Evolutionary conservation across 2,888 invertebrate genomes (phyloP), one percentile per base, ranked within the genome.

Genomic region (Gisinianus flammeolus): DNA sequence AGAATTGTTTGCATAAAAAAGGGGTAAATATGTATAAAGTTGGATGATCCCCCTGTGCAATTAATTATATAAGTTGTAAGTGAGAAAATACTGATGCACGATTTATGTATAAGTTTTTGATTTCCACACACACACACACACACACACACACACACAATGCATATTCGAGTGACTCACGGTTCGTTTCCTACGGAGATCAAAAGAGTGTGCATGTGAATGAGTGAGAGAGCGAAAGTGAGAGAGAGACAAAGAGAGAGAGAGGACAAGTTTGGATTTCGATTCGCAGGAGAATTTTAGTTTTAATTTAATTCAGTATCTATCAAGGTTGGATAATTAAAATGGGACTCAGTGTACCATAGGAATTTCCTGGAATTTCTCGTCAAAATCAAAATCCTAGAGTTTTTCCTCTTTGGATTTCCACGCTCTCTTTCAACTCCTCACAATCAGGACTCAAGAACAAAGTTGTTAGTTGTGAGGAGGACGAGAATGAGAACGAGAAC

Each of bases 301-400:
- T 71, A 73, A 73, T 73, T 73, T 73, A 73, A 73, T 73, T 73
- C 73, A 30, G 54, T 56, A 33, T 68, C 69, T 56, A 69, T 76
- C 76, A 68, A 76, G 75, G 56, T 72, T 72, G 80, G 81, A 76
- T 82, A 82, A 82, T 82, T 82, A 80, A 82, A 82, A 81, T 75
- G 81, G 74, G 80, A 80, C 64, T 80, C 82, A 80, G 78, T 80
- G 76, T 82, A 81, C 75, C 82, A 77, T 82, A 79, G 79, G 66
- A 78, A 80, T 80, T 82, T 82, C 82, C 81, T 66, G 79, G 82
- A 82, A 82, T 76, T 79, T 73, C 73, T 75, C 67, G 26, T 67
- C 74, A 75, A 67, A 67, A 33, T 67, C 74, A 75, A 67, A 67
- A 33, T 73, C 62, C 58, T 30, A 5, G 10, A 75, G 67, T 35